Base-by-base conservation (phyloP, 2,888 invertebrate species). In the Tuta absoluta region DNA sequence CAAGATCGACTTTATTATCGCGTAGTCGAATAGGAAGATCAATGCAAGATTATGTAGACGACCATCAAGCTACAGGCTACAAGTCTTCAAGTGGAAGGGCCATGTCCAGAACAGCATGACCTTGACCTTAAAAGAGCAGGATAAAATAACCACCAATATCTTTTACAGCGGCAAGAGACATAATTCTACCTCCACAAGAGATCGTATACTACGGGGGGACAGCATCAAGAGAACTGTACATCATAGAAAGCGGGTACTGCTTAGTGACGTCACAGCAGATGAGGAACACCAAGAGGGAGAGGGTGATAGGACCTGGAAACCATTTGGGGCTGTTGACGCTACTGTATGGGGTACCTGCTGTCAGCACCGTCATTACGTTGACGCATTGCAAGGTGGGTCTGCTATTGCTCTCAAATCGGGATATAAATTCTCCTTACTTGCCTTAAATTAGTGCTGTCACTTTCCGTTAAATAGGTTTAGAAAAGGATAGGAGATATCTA, bases 141-240 rank as follows among this genome's bases (percentile, higher is more conserved):
- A 67, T 0, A 53, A 53, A 12, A 12, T 53, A 21, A 49, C 11
- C 19, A 11, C 2, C 11, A n/a, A 0, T n/a, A 28, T 21, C 28
- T 12, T 8, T 77, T 69, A 51, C 71, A 91, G 91, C 82, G 67
- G 89, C 91, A 41, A 82, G 78, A 65, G 89, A 92, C 53, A 83
- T 90, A 63, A 86, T 92, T 48, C 76, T 93, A 19, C 92, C 92
- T 33, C 92, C 93, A 2, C 86, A 87, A 4, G 93, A 93, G 79
- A 89, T 92, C 67, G 89, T 93, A 10, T 92, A 88, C 71, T 92
- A 92, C 70, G 87, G 88, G 4, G 93, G 93, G 8, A 92, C 91
- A 12, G 84, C 91, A 8, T 86, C 91, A 24, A 84, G 92, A 70
- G 93, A 92, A 67, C 77, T 93, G 59, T 93, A 93, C 67, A 89